phyloP scores from a whole-genome alignment of 2,113 vertebrate genomes.

The Propithecus coquereli region DNA sequence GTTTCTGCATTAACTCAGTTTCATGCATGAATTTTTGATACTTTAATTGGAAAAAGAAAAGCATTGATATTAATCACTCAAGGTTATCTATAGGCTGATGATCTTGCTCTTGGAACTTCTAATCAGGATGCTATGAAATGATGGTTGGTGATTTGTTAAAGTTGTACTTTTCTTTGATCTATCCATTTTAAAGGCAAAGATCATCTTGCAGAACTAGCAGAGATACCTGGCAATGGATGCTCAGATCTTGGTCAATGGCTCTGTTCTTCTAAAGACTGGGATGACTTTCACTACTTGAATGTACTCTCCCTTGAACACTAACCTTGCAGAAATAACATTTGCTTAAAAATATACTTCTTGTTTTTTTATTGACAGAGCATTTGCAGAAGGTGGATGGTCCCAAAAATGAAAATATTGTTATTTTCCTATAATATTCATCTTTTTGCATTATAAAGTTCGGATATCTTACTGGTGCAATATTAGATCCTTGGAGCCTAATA shows the following conservation, averaged over 20 bases:
- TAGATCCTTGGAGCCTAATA: not conserved
- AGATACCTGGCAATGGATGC: not conserved
- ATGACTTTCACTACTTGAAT: not conserved
- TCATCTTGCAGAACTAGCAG: not conserved
- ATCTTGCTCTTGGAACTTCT: not conserved
- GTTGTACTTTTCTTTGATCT: not conserved
- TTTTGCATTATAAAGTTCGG: not conserved
- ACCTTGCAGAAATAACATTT: not conserved
- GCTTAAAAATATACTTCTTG: not conserved
- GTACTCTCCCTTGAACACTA: not conserved
- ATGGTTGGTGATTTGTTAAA: not conserved
- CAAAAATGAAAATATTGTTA: not conserved
- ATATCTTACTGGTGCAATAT: not conserved
- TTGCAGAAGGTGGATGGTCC: not conserved
- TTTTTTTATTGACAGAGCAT: not conserved
- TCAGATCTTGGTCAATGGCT: not conserved
- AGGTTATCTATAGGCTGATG: not conserved
- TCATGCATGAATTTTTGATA: not conserved
- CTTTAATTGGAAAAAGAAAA: not conserved
- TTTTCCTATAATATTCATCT: not conserved
- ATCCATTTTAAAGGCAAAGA: not conserved
- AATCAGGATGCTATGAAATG: not conserved
- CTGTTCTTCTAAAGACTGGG: not conserved
- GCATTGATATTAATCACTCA: not conserved
- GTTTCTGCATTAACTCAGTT: not conserved